Conservation (phyloP, 2,888 invertebrate species). For the Electrophaes corylata region DNA sequence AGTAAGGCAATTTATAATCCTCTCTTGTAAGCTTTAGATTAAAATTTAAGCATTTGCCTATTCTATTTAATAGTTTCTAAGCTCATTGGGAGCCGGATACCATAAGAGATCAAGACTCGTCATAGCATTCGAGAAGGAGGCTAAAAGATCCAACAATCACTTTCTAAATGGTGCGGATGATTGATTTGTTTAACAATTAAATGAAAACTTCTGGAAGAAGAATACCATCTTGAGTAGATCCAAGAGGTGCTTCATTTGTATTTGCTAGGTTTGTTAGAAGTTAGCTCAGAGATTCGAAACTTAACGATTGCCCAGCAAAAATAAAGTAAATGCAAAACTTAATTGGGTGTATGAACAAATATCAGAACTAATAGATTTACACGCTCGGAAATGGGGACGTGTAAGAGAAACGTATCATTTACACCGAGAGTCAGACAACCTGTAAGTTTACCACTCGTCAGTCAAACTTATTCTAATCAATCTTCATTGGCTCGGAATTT, state of each 20-base stretch:
- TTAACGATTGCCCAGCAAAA: neutral
- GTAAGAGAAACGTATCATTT: neutral
- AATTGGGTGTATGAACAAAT: too few species aligned
- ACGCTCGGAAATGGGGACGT: neutral
- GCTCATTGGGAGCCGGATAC: neutral
- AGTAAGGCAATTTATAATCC: slow-evolving; percentile 21
- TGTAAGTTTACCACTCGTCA: slow-evolving; percentile 2
- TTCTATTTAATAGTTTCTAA: neutral
- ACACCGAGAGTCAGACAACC: slow-evolving; percentile 1
- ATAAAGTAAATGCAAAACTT: too few species aligned
- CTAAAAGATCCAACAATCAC: neutral
- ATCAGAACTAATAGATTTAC: neutral
- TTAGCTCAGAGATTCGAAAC: neutral
- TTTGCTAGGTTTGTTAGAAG: neutral
- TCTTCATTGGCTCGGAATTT: slow-evolving; percentile 29
- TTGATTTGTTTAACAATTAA: neutral
- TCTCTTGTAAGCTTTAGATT: slow-evolving; percentile 11
- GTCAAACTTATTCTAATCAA: slow-evolving; percentile 22
- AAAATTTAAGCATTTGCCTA: neutral
- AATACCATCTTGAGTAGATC: too few species aligned
- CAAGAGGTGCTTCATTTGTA: neutral
- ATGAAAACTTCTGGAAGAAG: neutral
- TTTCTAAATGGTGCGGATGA: neutral
- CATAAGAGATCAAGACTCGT: neutral
- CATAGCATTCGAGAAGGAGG: neutral